Percentiles rank a stretch among this genome's conserved stretches.
Evolutionary conservation across 1,140 invertebrate genomes (phyloP).

Genomic region (Nephila pilipes): DNA sequence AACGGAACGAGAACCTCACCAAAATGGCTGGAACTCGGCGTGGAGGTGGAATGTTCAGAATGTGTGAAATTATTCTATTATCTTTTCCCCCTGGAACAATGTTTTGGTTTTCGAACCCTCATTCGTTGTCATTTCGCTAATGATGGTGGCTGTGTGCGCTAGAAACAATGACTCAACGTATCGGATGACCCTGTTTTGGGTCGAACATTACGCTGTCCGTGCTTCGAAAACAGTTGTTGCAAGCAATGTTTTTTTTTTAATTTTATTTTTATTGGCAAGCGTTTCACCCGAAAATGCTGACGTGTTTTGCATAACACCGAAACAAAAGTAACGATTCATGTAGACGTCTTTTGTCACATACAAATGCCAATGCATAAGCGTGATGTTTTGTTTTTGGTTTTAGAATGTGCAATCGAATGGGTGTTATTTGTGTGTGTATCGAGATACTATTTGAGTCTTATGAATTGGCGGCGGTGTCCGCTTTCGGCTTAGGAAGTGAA

Average conservation of each 20-base stretch:
- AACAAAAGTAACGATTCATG: neutral
- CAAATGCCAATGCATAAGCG: neutral
- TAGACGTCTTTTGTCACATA: neutral
- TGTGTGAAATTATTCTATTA: neutral
- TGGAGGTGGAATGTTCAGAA: neutral
- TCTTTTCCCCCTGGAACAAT: neutral
- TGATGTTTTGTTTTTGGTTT: neutral
- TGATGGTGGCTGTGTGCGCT: conserved; percentile 27
- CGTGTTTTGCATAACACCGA: neutral
- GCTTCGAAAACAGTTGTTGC: neutral
- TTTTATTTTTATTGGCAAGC: neutral
- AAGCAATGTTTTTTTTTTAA: neutral
- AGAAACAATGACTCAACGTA: conserved; percentile 59
- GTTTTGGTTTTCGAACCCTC: neutral
- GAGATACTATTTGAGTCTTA: neutral
- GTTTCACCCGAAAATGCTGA: neutral
- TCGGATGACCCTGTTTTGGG: conserved; percentile 35
- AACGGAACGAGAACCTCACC: neutral
- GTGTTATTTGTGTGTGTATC: neutral
- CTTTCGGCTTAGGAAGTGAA: neutral
- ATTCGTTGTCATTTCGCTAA: neutral
- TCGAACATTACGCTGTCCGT: neutral
- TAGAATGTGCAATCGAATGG: neutral
- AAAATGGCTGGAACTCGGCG: neutral
- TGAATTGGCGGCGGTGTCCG: neutral